Percentiles rank a stretch among this genome's conserved stretches.
These are phyloP conservation scores for Mallateleia sp. DNA, from an alignment of 2,888 invertebrate genomes.

Conservation along the genomic window DNA sequence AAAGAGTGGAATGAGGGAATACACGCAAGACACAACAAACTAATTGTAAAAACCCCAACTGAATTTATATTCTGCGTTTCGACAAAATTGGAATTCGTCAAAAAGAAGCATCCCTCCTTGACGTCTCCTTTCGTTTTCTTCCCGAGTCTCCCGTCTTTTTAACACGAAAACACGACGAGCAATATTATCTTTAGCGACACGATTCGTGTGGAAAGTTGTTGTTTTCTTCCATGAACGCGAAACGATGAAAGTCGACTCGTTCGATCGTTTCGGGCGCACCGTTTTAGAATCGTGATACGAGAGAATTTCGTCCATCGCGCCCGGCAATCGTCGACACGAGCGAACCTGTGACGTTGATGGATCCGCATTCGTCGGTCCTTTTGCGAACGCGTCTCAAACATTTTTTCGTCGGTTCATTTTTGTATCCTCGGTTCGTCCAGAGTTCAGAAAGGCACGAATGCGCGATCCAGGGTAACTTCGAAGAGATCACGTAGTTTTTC, in stretches of 20 bases:
- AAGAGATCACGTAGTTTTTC: constrained; percentile 28
- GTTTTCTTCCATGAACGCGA: constrained; percentile 75
- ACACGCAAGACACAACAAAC: constrained; percentile 1
- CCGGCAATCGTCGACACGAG: constrained; percentile 38
- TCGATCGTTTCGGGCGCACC: constrained; percentile 68
- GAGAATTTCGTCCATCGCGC: constrained; percentile 83
- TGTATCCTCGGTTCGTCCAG: background rate
- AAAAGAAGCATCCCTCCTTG: constrained; percentile 16
- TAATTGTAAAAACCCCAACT: constrained; percentile 12
- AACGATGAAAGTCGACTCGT: constrained; percentile 60
- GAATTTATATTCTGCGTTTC: constrained; percentile 19
- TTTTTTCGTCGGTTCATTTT: constrained; percentile 25
- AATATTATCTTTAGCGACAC: constrained; percentile 84
- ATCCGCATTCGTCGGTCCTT: constrained; percentile 17
- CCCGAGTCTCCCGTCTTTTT: constrained; percentile 75
- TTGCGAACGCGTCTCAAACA: constrained; percentile 5
- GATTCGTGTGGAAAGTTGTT: constrained; percentile 73
- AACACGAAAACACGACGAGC: constrained; percentile 83
- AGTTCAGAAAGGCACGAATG: constrained; percentile 1
- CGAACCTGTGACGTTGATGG: constrained; percentile 20
- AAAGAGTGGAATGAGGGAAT: constrained; percentile 60
- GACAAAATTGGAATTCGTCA: constrained; percentile 14
- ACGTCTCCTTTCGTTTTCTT: constrained; percentile 71
- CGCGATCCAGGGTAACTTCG: background rate
- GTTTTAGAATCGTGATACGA: constrained; percentile 69